These are phyloP conservation scores for Pammene fasciana DNA, from an alignment of 2,888 invertebrate genomes.

Conservation along the genomic window DNA sequence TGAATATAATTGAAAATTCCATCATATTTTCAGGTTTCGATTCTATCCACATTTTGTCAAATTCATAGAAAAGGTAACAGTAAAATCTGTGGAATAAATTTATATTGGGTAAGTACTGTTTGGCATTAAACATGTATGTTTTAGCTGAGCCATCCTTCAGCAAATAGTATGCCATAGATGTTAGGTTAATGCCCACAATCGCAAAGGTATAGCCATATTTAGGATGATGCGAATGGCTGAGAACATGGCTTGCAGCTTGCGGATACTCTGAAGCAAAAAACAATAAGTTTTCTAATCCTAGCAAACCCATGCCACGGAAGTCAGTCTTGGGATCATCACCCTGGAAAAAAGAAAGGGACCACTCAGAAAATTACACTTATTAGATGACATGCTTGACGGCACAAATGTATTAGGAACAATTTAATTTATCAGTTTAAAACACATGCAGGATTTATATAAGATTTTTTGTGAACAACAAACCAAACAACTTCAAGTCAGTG, in stretches of 20 bases:
- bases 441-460: background rate
- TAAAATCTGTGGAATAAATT: slow-evolving; percentile 96
- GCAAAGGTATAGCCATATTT: slow-evolving; percentile 94
- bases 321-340: slow-evolving; percentile 99
- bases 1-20: slow-evolving; percentile 95
- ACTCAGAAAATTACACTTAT: slow-evolving; percentile 29
- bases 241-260: slow-evolving; percentile 90
- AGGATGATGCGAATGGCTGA: slow-evolving; percentile 95
- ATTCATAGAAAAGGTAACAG: slow-evolving; percentile 96
- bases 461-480: too few species aligned
- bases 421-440: background rate
- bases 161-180: slow-evolving; percentile 93
- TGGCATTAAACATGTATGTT: slow-evolving; percentile 95
- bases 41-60: slow-evolving; percentile 96
- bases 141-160: slow-evolving; percentile 92
- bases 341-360: slow-evolving; percentile 70
- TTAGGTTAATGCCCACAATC: slow-evolving; percentile 97
- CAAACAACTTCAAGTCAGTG: too few species aligned
- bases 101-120: slow-evolving; percentile 85
- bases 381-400: background rate
- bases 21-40: slow-evolving; percentile 96
- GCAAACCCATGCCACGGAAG: slow-evolving; percentile 98
- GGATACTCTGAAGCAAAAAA: slow-evolving; percentile 93
- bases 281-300: slow-evolving; percentile 95
- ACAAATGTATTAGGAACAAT: background rate